Evolutionary conservation across 2,113 vertebrate genomes (phyloP), one percentile per base, ranked within the genome.

Genomic region (Plecotus auritus): DNA sequence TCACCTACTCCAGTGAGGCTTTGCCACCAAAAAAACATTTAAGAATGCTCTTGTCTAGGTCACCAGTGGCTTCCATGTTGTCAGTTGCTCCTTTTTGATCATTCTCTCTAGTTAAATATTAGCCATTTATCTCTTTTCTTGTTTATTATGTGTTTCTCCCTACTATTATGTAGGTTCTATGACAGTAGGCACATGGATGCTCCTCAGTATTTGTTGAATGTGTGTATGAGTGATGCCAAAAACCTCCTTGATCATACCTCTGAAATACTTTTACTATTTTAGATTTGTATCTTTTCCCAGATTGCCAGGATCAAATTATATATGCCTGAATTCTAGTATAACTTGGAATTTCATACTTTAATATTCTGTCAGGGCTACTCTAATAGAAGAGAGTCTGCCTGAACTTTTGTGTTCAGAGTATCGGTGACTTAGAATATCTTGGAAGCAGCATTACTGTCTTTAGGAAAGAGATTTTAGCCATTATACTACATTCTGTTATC

Each of bases 361-460:
- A 59, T 90, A 91, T 89, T 93, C 70, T 94, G 9, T 74, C 70
- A 66, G 45, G 45, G 28, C 67, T 70, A 59, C 40, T 35, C 51
- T 82, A 26, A 59, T 28, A 82, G 73, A 64, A 86, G 66, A 88
- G 32, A 17, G 10, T 90, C 77, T 26, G 66, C 45, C 67, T 82
- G 20, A 93, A 95, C 80, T 96, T 96, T 94, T 91, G 30, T 93
- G 42, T 0, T 54, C 90, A 80, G 91, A 78, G 18, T 42, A 16
- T 28, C 7, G 37, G 32, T 10, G 20, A 92, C 59, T 92, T 94
- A 54, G 86, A 67, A 20, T 47, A 51, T 94, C 77, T 61, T 12
- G 80, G 93, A 96, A 93, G 59, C 51, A 78, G 56, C 83, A 40
- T 77, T 64, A 95, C 77, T 96, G 18, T 87, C 67, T 92, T 97